Base-by-base conservation (phyloP, 1,140 invertebrate species). In the fruit fly (Drosophila melanogaster) region DNA sequence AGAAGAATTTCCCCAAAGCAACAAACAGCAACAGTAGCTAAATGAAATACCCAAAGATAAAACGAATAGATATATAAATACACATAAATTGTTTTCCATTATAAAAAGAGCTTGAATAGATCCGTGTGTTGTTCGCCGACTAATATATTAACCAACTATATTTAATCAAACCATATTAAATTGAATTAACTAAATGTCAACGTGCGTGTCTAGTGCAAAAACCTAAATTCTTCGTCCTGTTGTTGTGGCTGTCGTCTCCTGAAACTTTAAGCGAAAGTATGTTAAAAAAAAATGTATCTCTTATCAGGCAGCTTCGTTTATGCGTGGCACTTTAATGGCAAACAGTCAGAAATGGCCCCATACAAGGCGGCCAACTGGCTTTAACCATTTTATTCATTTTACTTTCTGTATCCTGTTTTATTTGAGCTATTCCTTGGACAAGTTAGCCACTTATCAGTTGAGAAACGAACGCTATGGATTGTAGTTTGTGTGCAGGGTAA, bases 281-380 rank as follows among this genome's bases (percentile, higher is more conserved):
- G 83, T 87, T n/a, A n/a, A 22, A 84, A 78, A 80, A 58, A 87
- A 85, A 89, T 87, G 83, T 87, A 87, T 87, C 83, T 79, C 84
- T 87, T 87, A 87, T 87, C 83, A 87, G 79, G 43, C 73, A 69
- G 59, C 59, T 59, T 56, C 70, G 74, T 77, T 77, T 87, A 83
- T 81, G 79, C 69, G 83, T 86, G 75, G 61, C 71, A 49, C 55
- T 49, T 60, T 40, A 76, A 65, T 71, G 56, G 65, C 60, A 71
- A 65, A 54, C 35, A 57, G 38, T 41, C 57, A 57, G 61, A 12
- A 70, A 59, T 50, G 41, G 37, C 41, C 79, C 69, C 71, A 87
- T 89, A 79, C 66, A 60, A 60, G 19, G 35, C 50, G 30, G 22
- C 33, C 53, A 56, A 72, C 66, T 60, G 53, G 17, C 49, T 66